Evolutionary conservation across 2,113 vertebrate species (phyloP), one percentile per base, ranked within the genome.

Genomic region (Brachyhypopomus occidentalis): DNA sequence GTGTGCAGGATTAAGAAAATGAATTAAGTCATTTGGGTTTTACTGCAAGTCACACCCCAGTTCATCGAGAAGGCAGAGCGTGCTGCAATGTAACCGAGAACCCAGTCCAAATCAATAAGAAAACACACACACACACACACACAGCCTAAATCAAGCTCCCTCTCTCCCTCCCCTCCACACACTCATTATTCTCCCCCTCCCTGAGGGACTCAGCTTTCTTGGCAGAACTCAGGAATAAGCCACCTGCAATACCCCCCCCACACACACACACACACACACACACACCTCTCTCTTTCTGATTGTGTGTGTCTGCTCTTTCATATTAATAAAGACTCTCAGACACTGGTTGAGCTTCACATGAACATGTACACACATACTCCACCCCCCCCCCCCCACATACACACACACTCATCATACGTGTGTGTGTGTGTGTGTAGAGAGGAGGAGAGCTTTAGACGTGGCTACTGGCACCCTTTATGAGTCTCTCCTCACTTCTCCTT

Each of bases 11-110:
- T 90, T 92, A 89, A 91, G 91, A 91, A 92, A 92, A 91, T 90
- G 89, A 88, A 91, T 92, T 91, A 91, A 91, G 91, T 93, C 91
- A 92, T 93, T 88, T 87, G 90, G 90, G 89, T 89, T 87, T 89
- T 86, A 82, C 81, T 90, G 86, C 83, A 88, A 90, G 87, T 88
- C 89, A 89, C 92, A 88, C 91, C 92, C 92, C 70, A 88, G 89
- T 88, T 86, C 89, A 83, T 67, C 85, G 27, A 84, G 89, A 86
- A 93, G 88, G 88, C 91, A 85, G 74, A 72, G 91, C 89, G 88
- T 83, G 90, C 89, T 88, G 87, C 86, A 86, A 85, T 89, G 72
- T 86, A 90, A 84, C 86, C 82, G 67, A 90, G 89, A 92, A 84
- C 87, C 87, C 81, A 77, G 82, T 91, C 90, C 85, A 90, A 92